Percentiles rank a stretch among this genome's conserved stretches.
These are phyloP conservation scores for Pseudonaja textilis DNA, from an alignment of 2,113 vertebrate species.

Conservation along the genomic window DNA sequence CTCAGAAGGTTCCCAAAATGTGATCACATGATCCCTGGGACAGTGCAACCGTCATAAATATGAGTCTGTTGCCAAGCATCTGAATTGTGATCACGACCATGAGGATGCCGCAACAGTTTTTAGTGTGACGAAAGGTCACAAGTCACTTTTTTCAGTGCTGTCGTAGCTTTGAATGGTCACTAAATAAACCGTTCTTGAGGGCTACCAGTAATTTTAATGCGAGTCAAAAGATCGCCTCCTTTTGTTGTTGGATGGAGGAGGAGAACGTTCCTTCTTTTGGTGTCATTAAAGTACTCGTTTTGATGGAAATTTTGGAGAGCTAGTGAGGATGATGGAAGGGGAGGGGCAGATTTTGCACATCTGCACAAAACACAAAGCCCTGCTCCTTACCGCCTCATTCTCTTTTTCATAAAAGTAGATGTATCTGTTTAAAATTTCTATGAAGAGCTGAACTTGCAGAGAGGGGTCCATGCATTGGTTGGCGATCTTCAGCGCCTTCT, in stretches of 20 bases:
- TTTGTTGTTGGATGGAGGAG: neutral
- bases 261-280: neutral
- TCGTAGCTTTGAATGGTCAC: neutral
- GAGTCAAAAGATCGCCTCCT: neutral
- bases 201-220: neutral
- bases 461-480: conserved; percentile 99
- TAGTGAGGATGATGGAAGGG: neutral
- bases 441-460: conserved; percentile 97
- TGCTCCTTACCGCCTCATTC: conserved; percentile 88
- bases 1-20: too few species aligned
- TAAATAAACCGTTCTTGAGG: neutral
- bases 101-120: too few species aligned
- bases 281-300: neutral
- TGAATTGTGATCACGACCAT: too few species aligned
- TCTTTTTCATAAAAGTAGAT: conserved; percentile 98
- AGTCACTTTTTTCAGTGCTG: too few species aligned
- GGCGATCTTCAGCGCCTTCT: conserved; percentile 98
- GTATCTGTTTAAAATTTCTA: conserved; percentile 98
- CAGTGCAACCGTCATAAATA: too few species aligned
- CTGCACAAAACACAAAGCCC: neutral
- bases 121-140: too few species aligned
- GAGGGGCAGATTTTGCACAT: neutral
- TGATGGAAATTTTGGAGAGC: neutral
- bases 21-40: too few species aligned
- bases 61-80: too few species aligned